Base-by-base conservation (phyloP, 2,888 invertebrate genomes). In the Xanthia togata region DNA sequence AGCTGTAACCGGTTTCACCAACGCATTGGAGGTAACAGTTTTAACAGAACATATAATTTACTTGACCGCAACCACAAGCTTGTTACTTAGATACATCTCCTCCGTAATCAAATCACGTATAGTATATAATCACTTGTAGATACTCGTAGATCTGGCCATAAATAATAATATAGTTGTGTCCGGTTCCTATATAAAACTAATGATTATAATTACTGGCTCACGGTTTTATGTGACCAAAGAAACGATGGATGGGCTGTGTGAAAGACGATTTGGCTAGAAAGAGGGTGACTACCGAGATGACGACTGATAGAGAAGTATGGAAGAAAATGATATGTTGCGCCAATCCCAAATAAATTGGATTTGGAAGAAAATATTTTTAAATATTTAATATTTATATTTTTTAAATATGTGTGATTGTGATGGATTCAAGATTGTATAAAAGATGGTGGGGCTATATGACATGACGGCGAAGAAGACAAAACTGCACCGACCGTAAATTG, bases 1-100 rank as follows among this genome's bases (percentile, higher is more conserved):
- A 57, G n/a, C 31, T 31, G 2, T 17, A 73, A 82, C 83, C 62
- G 73, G 83, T 83, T 70, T 26, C 31, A 60, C 65, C 67, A 31
- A 78, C 70, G 50, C 69, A 4, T 78, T 17, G 17, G 20, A 50
- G 68, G 20, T 44, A 59, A 69, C 41, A 50, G 20, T 72, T 60
- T 72, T 53, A 78, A 62, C 26, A 70, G 17, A 64, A 71, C 82
- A 26, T 72, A 59, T 72, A 72, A 72, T 69, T 59, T 64, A 41
- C 14, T 82, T 72, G 50, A 26, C 70, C 71, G n/a, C 68, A 59
- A 69, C 63, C 70, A n/a, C 68, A 26, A 0, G 11, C 38, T 82
- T 44, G 44, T 65, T 64, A 75, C 38, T 69, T n/a, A n/a, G 35
- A 50, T 26, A 57, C 47, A 57, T 64, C 60, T 72, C 26, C 38